phyloP scores from a whole-genome alignment of 1,140 invertebrate genomes.

The Druon quercuslanigerum region DNA sequence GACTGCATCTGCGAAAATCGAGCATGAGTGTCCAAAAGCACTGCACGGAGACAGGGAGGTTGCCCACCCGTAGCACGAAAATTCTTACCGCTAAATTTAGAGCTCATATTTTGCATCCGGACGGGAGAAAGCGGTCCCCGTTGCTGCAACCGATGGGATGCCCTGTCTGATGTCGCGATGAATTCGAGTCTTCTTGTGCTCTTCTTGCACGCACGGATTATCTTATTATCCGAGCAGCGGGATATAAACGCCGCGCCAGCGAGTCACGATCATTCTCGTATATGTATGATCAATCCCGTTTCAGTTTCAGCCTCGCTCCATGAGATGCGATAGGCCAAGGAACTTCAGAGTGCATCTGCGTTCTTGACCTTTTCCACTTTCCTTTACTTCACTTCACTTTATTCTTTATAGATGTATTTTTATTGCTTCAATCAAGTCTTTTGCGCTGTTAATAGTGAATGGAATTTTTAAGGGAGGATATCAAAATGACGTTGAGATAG shows the following conservation, averaged over 20 bases:
- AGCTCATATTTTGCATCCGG: conserved; percentile 42
- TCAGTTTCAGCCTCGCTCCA: conserved; percentile 3
- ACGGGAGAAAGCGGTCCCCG: conserved; percentile 38
- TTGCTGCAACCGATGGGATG: conserved; percentile 2
- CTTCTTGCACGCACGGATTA: conserved; percentile 5
- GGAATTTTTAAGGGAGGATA: too few relatives aligned
- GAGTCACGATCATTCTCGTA: neutral
- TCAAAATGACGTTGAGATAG: too few relatives aligned
- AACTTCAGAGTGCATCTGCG: conserved; percentile 26
- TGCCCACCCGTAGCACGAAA: conserved; percentile 47
- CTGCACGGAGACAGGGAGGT: conserved; percentile 34
- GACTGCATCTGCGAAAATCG: conserved; percentile 46
- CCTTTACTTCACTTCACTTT: conserved; percentile 24
- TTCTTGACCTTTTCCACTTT: conserved; percentile 31
- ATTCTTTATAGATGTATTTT: neutral
- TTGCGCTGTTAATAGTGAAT: too few relatives aligned
- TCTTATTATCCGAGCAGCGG: conserved; percentile 25
- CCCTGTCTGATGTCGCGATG: conserved; percentile 16
- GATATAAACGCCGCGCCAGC: conserved; percentile 22
- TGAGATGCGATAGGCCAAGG: conserved; percentile 8
- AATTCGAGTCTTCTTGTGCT: conserved; percentile 7
- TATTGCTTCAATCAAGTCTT: neutral
- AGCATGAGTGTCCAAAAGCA: conserved; percentile 45
- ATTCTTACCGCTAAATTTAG: conserved; percentile 65
- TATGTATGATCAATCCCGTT: conserved; percentile 11